Conservation (phyloP, 1,140 invertebrate species). For the Thaumatotibia leucotreta region DNA sequence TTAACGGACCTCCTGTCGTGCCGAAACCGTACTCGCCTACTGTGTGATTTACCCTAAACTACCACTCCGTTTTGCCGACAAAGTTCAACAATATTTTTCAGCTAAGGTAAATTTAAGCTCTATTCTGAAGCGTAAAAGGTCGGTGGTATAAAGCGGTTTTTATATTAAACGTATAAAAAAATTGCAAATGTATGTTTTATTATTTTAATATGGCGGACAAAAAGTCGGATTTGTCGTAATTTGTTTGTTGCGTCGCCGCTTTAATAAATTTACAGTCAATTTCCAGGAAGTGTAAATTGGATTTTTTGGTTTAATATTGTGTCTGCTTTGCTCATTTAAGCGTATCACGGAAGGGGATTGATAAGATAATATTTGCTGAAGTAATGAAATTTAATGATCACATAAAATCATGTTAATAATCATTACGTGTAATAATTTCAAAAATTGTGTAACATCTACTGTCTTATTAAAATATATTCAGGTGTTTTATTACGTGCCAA, state of each 20-base stretch:
- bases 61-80: conserved; percentile 18
- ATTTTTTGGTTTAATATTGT: conserved; percentile 1
- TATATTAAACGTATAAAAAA: conserved; percentile 16
- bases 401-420: too few species aligned
- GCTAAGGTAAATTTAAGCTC: conserved; percentile 16
- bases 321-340: neutral
- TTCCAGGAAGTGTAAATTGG: conserved; percentile 16
- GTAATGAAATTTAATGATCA: neutral
- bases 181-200: conserved; percentile 33
- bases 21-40: conserved; percentile 47
- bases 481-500: too few species aligned
- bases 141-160: neutral
- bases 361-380: neutral
- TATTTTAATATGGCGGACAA: conserved; percentile 60
- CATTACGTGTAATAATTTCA: too few species aligned
- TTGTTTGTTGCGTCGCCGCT: conserved; percentile 29
- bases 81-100: neutral
- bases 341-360: neutral
- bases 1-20: conserved; percentile 61
- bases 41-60: conserved; percentile 33
- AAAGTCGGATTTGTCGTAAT: conserved; percentile 43
- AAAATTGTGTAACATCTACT: too few species aligned
- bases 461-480: too few species aligned
- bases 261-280: conserved; percentile 49
- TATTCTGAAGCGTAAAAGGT: conserved; percentile 10